Evolutionary conservation across 2,797 vertebrate genomes (phyloP).

Genomic region (Sebastes ruberrimus): DNA sequence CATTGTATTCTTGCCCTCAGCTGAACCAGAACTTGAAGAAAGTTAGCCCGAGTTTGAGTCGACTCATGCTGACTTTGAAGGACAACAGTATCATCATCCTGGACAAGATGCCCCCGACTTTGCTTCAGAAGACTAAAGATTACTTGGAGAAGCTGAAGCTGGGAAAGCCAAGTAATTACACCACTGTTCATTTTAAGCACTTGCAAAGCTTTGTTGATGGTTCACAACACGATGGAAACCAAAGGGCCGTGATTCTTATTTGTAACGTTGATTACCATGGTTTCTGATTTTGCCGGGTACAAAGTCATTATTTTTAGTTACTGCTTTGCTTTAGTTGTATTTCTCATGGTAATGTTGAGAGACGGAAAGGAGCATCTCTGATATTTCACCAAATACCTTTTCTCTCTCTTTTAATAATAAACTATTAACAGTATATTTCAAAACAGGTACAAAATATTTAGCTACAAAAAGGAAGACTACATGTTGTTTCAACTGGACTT

Average conservation of each 20-base stretch:
- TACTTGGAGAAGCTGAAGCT: constrained; percentile 91
- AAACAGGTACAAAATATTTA: neutral
- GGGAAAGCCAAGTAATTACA: constrained; percentile 86
- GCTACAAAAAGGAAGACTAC: neutral
- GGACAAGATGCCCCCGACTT: constrained; percentile 86
- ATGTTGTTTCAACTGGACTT: neutral
- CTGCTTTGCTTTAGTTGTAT: neutral
- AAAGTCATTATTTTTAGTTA: neutral
- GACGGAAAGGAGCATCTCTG: neutral
- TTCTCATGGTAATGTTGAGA: neutral
- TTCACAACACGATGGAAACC: neutral
- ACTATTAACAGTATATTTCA: neutral
- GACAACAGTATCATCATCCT: constrained; percentile 89
- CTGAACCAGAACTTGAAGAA: constrained; percentile 96
- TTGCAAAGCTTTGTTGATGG: neutral
- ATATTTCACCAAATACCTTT: neutral
- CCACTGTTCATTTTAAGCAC: neutral
- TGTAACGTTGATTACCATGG: neutral
- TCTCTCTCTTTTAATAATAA: neutral
- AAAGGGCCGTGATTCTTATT: neutral
- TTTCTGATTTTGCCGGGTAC: neutral
- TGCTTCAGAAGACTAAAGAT: constrained; percentile 90
- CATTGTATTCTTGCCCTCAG: constrained; percentile 69
- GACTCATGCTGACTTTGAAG: constrained; percentile 90
- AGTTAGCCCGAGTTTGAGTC: constrained; percentile 81